Conservation (phyloP, 1,140 invertebrate genomes). For the Nomia melanderi region DNA sequence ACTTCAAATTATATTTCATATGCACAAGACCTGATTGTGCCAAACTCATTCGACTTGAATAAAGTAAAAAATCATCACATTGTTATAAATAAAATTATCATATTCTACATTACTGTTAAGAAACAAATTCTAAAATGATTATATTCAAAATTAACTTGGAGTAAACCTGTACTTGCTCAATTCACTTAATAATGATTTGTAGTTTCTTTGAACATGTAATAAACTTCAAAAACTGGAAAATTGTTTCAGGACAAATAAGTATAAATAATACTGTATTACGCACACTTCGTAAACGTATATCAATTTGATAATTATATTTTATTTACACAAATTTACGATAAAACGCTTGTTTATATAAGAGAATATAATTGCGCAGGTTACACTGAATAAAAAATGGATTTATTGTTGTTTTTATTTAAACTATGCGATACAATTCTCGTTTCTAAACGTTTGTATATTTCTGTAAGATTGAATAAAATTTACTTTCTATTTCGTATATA, state of each 20-base stretch:
- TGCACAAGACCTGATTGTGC: slow-evolving; percentile 50
- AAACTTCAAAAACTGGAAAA: background rate
- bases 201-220: slow-evolving; percentile 1
- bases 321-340: background rate
- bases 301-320: slow-evolving; percentile 20
- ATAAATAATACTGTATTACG: slow-evolving; percentile 2
- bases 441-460: slow-evolving; percentile 52
- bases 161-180: slow-evolving; percentile 56
- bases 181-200: slow-evolving; percentile 30
- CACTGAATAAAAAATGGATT: slow-evolving; percentile 32
- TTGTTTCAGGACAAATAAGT: slow-evolving; percentile 27
- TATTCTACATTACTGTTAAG: slow-evolving; percentile 25
- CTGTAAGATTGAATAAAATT: slow-evolving; percentile 57
- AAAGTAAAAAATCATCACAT: background rate
- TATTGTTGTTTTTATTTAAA: slow-evolving; percentile 30
- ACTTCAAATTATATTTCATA: slow-evolving; percentile 22
- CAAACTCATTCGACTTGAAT: slow-evolving; percentile 40
- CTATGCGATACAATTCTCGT: slow-evolving; percentile 21
- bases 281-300: slow-evolving; percentile 46
- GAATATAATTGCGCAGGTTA: slow-evolving; percentile 16
- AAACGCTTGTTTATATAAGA: slow-evolving; percentile 13
- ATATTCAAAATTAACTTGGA: slow-evolving; percentile 23
- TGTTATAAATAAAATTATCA: background rate
- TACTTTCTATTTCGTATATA: slow-evolving; percentile 40
- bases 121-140: slow-evolving; percentile 28